Evolutionary conservation across 2,888 invertebrate species (phyloP).

Genomic region (Scaptodrosophila latifasciaeformis): DNA sequence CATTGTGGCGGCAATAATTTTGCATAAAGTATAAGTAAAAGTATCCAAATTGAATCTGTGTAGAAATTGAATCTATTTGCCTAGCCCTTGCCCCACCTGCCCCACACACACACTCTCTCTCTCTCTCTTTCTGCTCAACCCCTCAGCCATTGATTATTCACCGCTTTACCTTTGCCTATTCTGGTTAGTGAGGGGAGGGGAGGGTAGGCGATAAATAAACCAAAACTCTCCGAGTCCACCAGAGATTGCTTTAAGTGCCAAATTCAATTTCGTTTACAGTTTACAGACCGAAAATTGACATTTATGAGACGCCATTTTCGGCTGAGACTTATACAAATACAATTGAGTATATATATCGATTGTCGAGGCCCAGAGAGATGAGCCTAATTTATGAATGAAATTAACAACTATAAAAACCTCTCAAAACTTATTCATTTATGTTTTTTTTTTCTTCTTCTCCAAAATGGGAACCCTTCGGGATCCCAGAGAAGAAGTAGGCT

Average conservation of each 20-base stretch:
- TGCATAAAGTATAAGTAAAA: constrained; percentile 62
- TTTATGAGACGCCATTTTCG: constrained; percentile 26
- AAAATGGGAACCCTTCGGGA: too few species aligned
- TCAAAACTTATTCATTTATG: too few species aligned
- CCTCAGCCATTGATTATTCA: too few species aligned
- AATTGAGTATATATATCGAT: constrained; percentile 9
- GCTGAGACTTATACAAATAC: neutral
- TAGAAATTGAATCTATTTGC: constrained; percentile 46
- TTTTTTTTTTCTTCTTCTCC: too few species aligned
- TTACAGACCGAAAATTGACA: constrained; percentile 15
- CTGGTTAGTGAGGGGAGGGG: constrained; percentile 12
- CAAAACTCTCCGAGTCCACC: constrained; percentile 30
- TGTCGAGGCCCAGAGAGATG: too few species aligned
- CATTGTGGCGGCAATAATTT: constrained; percentile 66
- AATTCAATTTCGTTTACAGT: constrained; percentile 61
- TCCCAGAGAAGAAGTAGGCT: too few species aligned
- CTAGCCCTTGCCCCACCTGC: neutral
- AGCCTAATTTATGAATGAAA: too few species aligned
- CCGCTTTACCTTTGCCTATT: too few species aligned
- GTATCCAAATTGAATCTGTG: constrained; percentile 68
- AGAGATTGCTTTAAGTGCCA: constrained; percentile 50
- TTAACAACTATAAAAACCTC: too few species aligned
- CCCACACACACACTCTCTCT: neutral
- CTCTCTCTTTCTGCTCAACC: too few species aligned
- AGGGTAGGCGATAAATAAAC: constrained; percentile 5